A percentile compares a stretch with the other conserved stretches of the same genome.
phyloP scores from a whole-genome alignment of 2,113 vertebrate species.

The Dermatemys mawii region DNA sequence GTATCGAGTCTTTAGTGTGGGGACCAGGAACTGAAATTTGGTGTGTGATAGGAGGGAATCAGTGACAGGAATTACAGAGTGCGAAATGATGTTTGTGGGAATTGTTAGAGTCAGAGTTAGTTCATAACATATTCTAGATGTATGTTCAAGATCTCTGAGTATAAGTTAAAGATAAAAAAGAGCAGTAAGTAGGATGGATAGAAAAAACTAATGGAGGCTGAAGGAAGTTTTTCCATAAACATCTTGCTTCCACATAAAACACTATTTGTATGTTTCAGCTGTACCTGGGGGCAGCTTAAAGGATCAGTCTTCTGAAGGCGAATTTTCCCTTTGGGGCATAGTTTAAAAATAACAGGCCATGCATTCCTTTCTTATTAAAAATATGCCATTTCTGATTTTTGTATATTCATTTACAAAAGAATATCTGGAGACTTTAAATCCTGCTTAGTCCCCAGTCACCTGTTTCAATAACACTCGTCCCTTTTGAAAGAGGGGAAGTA shows the following conservation, averaged over 20 bases:
- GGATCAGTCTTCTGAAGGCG: background rate
- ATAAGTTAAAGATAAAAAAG: background rate
- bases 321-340: slow-evolving; percentile 33
- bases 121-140: background rate
- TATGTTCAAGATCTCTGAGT: background rate
- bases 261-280: background rate
- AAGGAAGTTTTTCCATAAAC: background rate
- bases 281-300: background rate
- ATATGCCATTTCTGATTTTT: slow-evolving; percentile 38
- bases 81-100: background rate
- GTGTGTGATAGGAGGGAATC: background rate
- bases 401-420: slow-evolving; percentile 50
- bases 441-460: slow-evolving; percentile 37
- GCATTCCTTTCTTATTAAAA: slow-evolving; percentile 45
- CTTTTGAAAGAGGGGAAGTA: slow-evolving; percentile 4
- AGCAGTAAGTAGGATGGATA: background rate
- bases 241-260: background rate
- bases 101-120: background rate
- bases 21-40: background rate
- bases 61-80: background rate
- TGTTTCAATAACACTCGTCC: slow-evolving; percentile 37
- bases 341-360: slow-evolving; percentile 50
- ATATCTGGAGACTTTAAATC: slow-evolving; percentile 65
- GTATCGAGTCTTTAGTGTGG: background rate
- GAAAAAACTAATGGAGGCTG: background rate